Conservation (phyloP, 2,888 invertebrate species). For the Habrosyne pyritoides region DNA sequence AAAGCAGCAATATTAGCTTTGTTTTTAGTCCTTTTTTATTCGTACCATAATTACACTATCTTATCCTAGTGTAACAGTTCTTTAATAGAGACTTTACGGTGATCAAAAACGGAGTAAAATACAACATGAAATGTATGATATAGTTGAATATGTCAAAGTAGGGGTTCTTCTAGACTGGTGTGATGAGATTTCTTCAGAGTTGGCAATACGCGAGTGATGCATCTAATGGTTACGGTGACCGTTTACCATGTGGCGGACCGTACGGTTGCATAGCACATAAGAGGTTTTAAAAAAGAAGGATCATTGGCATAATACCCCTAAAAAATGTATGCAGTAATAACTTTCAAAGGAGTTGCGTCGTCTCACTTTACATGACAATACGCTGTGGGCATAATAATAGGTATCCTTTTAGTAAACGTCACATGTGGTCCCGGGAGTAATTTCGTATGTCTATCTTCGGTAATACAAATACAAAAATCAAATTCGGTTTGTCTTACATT, state of each 20-base stretch:
- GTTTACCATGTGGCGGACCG: too few species aligned
- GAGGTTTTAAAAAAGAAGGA: too few species aligned
- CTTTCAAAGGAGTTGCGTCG: not conserved
- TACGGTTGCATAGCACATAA: too few species aligned
- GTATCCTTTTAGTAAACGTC: conserved; percentile 14
- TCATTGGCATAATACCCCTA: not conserved
- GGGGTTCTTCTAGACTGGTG: too few species aligned
- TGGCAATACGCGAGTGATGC: too few species aligned
- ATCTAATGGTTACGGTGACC: too few species aligned
- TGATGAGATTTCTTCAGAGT: too few species aligned
- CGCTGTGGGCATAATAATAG: conserved; percentile 11
- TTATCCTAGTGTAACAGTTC: not conserved
- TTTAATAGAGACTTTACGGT: not conserved
- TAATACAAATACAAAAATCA: conserved; percentile 22
- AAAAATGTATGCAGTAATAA: conserved; percentile 6
- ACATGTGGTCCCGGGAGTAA: conserved; percentile 16
- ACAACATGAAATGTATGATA: not conserved
- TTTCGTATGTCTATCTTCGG: conserved; percentile 21
- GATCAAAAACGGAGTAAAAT: too few species aligned
- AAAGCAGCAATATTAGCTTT: not conserved
- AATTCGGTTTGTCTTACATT: not conserved
- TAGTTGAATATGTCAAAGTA: not conserved
- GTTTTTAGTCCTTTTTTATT: not conserved
- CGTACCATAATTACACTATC: too few species aligned
- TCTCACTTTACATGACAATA: conserved; percentile 8